Conservation (phyloP, 2,797 vertebrate species). For the Crocidura indochinensis region DNA sequence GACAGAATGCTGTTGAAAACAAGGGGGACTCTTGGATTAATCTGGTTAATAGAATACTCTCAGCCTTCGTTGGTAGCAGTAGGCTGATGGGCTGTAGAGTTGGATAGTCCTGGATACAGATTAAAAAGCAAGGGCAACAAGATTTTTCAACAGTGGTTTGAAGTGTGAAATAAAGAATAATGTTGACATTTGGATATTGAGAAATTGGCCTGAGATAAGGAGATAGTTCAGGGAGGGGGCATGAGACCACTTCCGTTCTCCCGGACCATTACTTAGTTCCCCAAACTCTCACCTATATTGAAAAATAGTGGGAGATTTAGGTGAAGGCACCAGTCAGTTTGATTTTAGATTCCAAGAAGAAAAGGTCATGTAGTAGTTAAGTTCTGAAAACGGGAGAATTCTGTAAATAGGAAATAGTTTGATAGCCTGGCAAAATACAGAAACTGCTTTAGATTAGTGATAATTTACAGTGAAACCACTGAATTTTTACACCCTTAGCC, state of each 20-base stretch:
- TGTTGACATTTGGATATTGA: neutral
- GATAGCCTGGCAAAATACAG: neutral
- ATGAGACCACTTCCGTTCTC: too few species aligned
- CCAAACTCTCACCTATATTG: too few species aligned
- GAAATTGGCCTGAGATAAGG: neutral
- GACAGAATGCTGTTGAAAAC: neutral
- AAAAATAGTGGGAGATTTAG: neutral
- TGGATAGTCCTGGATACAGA: neutral
- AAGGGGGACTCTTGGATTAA: neutral
- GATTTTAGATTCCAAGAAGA: constrained; percentile 13
- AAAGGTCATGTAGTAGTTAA: neutral
- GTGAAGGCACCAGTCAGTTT: neutral
- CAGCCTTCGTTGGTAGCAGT: neutral
- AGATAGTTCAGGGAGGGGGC: neutral
- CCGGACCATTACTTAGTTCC: too few species aligned
- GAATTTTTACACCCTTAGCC: neutral
- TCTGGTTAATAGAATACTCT: neutral
- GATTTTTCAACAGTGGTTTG: neutral
- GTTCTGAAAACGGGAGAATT: neutral
- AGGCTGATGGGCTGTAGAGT: neutral
- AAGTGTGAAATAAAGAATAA: constrained; percentile 15
- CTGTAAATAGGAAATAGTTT: neutral
- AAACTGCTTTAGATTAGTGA: neutral
- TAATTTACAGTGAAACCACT: neutral
- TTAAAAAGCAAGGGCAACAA: constrained; percentile 19